These are phyloP conservation scores for Paracentrotus lividus DNA, from an alignment of 53 echinoderm and acorn worm species.

Conservation along the genomic window DNA sequence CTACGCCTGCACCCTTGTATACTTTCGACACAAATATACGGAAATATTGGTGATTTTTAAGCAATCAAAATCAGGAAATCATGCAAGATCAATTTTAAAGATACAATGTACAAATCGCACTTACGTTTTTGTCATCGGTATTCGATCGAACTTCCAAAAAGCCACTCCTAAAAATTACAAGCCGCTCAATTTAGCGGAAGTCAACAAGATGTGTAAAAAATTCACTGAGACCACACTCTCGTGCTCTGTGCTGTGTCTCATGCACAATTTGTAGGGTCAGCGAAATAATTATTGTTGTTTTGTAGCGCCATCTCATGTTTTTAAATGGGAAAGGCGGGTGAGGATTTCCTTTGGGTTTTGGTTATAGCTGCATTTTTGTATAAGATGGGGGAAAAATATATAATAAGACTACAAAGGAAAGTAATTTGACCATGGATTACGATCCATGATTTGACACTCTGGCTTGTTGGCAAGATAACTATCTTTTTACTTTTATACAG, in stretches of 20 bases:
- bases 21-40: background rate
- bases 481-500: too few relatives aligned
- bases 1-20: background rate
- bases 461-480: too few relatives aligned
- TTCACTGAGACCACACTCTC: background rate
- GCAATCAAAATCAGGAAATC: background rate
- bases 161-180: constrained; percentile 66
- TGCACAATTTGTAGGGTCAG: background rate
- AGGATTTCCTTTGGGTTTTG: too few relatives aligned
- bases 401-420: too few relatives aligned
- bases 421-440: too few relatives aligned
- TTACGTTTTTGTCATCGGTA: constrained; percentile 67
- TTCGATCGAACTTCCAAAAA: background rate
- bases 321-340: too few relatives aligned
- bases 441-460: too few relatives aligned
- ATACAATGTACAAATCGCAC: background rate
- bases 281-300: background rate
- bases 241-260: background rate
- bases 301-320: too few relatives aligned
- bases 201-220: constrained; percentile 14
- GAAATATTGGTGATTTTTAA: background rate
- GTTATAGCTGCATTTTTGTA: too few relatives aligned
- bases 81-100: background rate
- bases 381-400: too few relatives aligned
- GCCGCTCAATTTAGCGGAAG: constrained; percentile 40